These are phyloP conservation scores for Florisuga fusca DNA, from an alignment of 2,797 vertebrate genomes.

Conservation along the genomic window DNA sequence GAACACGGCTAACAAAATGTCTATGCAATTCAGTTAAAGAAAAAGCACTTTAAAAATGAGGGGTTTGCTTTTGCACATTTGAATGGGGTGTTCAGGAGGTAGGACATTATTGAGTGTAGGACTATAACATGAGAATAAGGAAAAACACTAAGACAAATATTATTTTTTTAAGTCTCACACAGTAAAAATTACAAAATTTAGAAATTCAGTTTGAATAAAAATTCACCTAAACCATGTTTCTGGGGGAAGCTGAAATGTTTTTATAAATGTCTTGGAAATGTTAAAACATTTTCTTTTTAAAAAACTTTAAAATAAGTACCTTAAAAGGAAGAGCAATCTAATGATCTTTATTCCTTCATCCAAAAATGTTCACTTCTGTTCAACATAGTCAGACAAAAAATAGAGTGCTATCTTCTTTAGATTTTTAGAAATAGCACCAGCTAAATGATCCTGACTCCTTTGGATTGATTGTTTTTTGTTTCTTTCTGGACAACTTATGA, in stretches of 20 bases:
- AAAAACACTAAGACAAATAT: neutral
- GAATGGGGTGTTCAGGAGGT: fast-evolving
- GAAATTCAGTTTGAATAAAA: neutral
- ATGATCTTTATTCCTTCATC: neutral
- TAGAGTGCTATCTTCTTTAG: neutral
- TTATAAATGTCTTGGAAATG: neutral
- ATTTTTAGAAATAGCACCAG: neutral
- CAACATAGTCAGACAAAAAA: neutral
- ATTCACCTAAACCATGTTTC: neutral
- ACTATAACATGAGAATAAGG: neutral
- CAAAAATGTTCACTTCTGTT: neutral
- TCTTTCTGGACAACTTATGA: neutral
- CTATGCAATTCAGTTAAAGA: neutral
- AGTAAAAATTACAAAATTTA: neutral
- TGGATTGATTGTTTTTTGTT: neutral
- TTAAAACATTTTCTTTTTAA: neutral
- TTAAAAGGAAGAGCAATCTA: neutral
- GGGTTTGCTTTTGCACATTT: neutral
- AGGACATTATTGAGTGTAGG: neutral
- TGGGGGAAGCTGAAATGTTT: neutral
- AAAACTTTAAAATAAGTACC: neutral
- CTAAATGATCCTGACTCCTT: neutral
- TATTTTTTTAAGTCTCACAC: neutral
- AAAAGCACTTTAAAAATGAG: neutral
- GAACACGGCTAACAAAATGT: neutral